A percentile compares a stretch with the other conserved stretches of the same genome.
Evolutionary conservation across 2,888 invertebrate genomes (phyloP).

Genomic region (Clunio marinus): DNA sequence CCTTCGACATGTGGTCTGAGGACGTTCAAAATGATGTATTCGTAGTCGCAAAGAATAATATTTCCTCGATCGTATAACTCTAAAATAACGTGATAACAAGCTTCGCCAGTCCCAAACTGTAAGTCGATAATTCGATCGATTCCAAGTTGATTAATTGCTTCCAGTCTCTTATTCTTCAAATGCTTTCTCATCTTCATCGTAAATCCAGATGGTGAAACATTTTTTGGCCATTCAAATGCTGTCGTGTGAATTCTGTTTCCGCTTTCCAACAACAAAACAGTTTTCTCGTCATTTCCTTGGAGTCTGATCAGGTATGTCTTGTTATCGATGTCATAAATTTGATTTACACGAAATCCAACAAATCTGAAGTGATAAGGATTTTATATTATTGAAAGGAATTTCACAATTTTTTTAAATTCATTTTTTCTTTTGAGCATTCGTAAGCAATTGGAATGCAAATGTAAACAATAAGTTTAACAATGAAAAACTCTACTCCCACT

Average conservation of each 20-base stretch:
- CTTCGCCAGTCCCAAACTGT: constrained; percentile 91
- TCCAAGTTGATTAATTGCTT: constrained; percentile 80
- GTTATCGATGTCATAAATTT: constrained; percentile 96
- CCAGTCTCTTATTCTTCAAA: constrained; percentile 89
- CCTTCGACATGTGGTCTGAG: constrained; percentile 87
- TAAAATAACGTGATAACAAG: constrained; percentile 89
- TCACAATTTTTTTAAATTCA: constrained; percentile 7
- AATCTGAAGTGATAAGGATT: constrained; percentile 56
- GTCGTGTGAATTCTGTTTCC: constrained; percentile 69
- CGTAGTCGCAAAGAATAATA: constrained; percentile 85
- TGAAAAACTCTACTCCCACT: constrained; percentile 9
- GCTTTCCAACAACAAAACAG: constrained; percentile 85
- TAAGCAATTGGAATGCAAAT: no score
- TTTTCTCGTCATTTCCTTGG: constrained; percentile 81
- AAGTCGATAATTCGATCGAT: constrained; percentile 90
- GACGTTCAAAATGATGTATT: constrained; percentile 88
- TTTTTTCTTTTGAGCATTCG: no score
- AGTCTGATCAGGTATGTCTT: constrained; percentile 90
- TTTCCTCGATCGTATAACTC: constrained; percentile 97
- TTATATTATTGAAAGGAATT: not conserved
- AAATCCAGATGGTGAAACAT: constrained; percentile 89
- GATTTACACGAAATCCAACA: constrained; percentile 89
- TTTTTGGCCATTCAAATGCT: constrained; percentile 97
- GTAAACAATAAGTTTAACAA: constrained; percentile 2
- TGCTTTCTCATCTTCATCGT: constrained; percentile 99